phyloP scores from a whole-genome alignment of 23 tunicate genomes.

The Styela clava region DNA sequence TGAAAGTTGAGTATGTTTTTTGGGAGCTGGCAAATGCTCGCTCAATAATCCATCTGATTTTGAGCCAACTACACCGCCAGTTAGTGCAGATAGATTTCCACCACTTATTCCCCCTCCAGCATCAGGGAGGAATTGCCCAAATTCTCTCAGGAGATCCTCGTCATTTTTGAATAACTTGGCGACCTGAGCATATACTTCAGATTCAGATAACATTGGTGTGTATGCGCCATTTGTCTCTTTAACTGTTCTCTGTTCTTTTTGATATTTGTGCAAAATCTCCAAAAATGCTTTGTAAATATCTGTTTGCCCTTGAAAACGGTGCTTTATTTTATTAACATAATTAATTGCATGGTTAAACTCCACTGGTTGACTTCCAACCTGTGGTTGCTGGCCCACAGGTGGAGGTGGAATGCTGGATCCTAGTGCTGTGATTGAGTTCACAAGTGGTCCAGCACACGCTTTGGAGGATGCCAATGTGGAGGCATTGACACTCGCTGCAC shows the following conservation, averaged over 20 bases:
- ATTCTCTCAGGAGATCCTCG: constrained; percentile 87
- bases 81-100: constrained; percentile 20
- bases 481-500: constrained; percentile 1
- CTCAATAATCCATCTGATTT: background rate
- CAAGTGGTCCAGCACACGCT: background rate
- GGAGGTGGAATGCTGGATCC: constrained; percentile 17
- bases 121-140: constrained; percentile 96
- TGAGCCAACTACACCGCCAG: constrained; percentile 1
- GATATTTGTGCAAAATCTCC: constrained; percentile 89
- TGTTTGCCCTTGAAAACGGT: constrained; percentile 73
- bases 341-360: constrained; percentile 97
- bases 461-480: constrained; percentile 1
- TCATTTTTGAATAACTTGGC: constrained; percentile 88
- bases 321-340: constrained; percentile 91
- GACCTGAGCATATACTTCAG: constrained; percentile 94
- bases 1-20: constrained; percentile 31
- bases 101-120: constrained; percentile 75
- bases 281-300: constrained; percentile 94
- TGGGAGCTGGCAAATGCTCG: background rate
- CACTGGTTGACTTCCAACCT: constrained; percentile 87
- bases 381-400: constrained; percentile 30
- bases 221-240: constrained; percentile 90
- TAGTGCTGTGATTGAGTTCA: constrained; percentile 62
- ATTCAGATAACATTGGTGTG: constrained; percentile 79
- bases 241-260: constrained; percentile 81